Percentiles rank a stretch among this genome's conserved stretches.
phyloP scores from a whole-genome alignment of 2,113 vertebrate species.

The Scomber colias region DNA sequence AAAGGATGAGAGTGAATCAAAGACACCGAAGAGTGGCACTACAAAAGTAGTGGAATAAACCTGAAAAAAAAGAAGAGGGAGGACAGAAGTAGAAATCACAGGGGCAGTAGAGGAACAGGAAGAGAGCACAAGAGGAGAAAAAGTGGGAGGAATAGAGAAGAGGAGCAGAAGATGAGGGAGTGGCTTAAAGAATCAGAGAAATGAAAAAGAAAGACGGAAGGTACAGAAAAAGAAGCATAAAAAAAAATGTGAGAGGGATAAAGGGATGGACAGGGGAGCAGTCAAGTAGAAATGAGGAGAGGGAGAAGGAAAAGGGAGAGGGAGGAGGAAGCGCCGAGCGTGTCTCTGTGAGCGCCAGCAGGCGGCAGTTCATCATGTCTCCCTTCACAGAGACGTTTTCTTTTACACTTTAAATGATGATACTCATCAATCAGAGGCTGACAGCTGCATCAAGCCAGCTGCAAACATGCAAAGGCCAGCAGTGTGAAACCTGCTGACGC shows the following conservation, averaged over 20 bases:
- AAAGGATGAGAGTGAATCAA: not conserved
- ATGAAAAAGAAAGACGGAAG: constrained; percentile 31
- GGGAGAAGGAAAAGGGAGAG: constrained; percentile 46
- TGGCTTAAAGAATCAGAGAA: constrained; percentile 25
- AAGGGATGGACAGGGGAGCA: constrained; percentile 60
- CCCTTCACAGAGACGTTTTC: constrained; percentile 94
- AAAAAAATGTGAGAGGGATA: constrained; percentile 57
- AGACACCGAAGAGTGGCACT: constrained; percentile 35
- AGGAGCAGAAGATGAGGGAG: constrained; percentile 39
- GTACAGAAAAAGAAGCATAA: constrained; percentile 51
- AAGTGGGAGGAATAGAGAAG: constrained; percentile 53
- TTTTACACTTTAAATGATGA: constrained; percentile 98
- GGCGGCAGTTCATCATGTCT: constrained; percentile 92
- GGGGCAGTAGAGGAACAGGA: constrained; percentile 38
- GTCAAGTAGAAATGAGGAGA: constrained; percentile 63
- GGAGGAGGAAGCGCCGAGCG: constrained; percentile 81
- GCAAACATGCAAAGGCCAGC: constrained; percentile 95
- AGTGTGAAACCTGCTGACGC: constrained; percentile 96
- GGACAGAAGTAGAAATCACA: constrained; percentile 40
- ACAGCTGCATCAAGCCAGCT: constrained; percentile 96
- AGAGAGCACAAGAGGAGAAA: constrained; percentile 42
- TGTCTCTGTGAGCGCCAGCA: constrained; percentile 88
- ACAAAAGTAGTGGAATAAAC: constrained; percentile 26
- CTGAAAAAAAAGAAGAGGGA: constrained; percentile 42
- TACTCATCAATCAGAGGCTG: constrained; percentile 94